A percentile compares a stretch with the other conserved stretches of the same genome.
Conservation (phyloP, 2,113 vertebrate genomes). For the Nerophis ophidion region DNA sequence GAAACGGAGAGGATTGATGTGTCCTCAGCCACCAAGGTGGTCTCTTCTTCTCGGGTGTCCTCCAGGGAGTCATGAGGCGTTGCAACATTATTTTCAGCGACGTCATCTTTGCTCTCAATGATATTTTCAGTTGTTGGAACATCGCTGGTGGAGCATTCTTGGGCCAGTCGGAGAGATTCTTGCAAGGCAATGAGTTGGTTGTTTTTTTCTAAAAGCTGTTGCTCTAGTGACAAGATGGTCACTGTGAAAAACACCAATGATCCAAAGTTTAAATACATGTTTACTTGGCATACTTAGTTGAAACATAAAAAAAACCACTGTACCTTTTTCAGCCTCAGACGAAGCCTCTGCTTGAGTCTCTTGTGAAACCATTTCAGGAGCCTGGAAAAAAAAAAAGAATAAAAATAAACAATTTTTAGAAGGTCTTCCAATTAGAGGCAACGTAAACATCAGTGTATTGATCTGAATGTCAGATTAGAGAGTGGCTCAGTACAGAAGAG, state of each 20-base stretch:
- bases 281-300: background rate
- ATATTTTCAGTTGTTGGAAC: conserved; percentile 19
- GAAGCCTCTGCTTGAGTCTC: conserved; percentile 34
- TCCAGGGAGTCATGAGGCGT: conserved; percentile 39
- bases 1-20: conserved; percentile 53
- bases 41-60: conserved; percentile 61
- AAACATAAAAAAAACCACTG: background rate
- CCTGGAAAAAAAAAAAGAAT: conserved; percentile 41
- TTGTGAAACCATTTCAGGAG: conserved; percentile 28
- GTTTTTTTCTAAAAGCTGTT: conserved; percentile 62
- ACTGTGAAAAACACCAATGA: conserved; percentile 27
- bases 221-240: conserved; percentile 50
- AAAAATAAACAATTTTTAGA: background rate
- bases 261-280: background rate
- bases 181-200: conserved; percentile 56
- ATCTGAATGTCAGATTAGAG: conserved; percentile 21
- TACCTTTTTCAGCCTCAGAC: conserved; percentile 56
- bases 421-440: background rate
- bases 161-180: conserved; percentile 50
- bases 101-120: conserved; percentile 21
- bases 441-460: background rate
- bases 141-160: conserved; percentile 46
- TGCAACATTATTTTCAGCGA: conserved; percentile 9
- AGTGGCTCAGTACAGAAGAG: conserved; percentile 28
- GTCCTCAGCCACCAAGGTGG: conserved; percentile 63